Conservation (phyloP, 2,113 vertebrate genomes). For the Fulica atra region DNA sequence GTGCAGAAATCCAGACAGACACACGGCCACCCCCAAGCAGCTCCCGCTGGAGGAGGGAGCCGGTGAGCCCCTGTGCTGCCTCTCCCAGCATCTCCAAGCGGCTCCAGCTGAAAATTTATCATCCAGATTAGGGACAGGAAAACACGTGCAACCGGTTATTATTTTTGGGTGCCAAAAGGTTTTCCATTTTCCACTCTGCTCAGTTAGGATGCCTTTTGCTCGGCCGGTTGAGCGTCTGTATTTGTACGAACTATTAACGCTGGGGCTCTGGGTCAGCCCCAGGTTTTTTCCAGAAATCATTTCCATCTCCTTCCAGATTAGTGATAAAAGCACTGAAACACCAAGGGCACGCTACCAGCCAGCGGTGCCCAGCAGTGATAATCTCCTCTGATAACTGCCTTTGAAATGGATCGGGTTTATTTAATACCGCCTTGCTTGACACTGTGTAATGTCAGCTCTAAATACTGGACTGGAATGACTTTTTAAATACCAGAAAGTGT, state of each 20-base stretch:
- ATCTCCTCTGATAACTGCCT: slow-evolving; percentile 31
- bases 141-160: background rate
- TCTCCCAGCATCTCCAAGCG: background rate
- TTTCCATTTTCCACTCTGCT: background rate
- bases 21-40: background rate
- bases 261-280: background rate
- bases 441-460: slow-evolving; percentile 10
- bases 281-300: slow-evolving; percentile 8
- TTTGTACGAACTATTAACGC: background rate
- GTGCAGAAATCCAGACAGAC: background rate
- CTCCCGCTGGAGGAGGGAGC: background rate
- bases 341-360: background rate
- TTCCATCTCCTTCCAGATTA: slow-evolving; percentile 20
- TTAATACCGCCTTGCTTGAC: background rate
- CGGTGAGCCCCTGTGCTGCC: background rate
- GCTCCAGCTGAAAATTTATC: background rate
- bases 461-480: slow-evolving; percentile 22
- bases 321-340: background rate
- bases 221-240: background rate
- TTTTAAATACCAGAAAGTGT: slow-evolving; percentile 23
- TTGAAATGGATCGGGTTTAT: slow-evolving; percentile 29
- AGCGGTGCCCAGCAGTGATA: slow-evolving; percentile 28
- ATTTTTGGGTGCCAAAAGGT: background rate
- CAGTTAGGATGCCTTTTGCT: background rate
- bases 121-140: slow-evolving; percentile 7